Conservation (phyloP, 2,888 invertebrate genomes). For the Neoascia interrupta region DNA sequence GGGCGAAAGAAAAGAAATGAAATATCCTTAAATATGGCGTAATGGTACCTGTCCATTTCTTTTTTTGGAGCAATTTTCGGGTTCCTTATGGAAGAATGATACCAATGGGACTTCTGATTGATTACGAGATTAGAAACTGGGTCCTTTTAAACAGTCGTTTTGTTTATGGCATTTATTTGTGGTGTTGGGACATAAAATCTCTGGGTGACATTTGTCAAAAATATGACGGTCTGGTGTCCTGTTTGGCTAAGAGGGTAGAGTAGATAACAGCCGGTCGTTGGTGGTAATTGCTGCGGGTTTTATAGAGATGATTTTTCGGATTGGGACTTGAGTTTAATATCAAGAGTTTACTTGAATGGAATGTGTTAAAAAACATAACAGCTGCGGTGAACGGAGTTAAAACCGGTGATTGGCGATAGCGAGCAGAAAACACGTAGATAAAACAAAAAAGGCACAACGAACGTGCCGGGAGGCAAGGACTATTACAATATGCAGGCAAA, state of each 20-base stretch:
- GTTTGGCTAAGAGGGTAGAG: not conserved
- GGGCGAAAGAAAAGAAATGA: not conserved
- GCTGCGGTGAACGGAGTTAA: too few species aligned
- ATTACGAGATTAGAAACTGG: conserved; percentile 40
- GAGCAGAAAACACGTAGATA: too few species aligned
- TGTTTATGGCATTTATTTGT: conserved; percentile 29
- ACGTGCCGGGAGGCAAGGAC: too few species aligned
- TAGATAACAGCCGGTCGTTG: conserved; percentile 1
- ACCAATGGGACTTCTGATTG: conserved; percentile 56
- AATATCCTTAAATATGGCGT: conserved; percentile 26
- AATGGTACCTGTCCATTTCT: conserved; percentile 21
- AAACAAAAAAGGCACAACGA: too few species aligned
- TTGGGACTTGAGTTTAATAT: too few species aligned
- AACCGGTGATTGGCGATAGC: too few species aligned
- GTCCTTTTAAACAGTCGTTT: not conserved
- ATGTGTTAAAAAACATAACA: too few species aligned
- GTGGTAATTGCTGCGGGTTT: conserved; percentile 17
- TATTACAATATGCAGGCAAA: too few species aligned
- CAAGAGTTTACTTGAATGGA: too few species aligned
- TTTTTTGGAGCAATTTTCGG: not conserved
- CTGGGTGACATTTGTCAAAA: conserved; percentile 22
- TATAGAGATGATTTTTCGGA: too few species aligned
- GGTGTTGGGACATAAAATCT: conserved; percentile 27
- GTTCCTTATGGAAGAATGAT: conserved; percentile 1
- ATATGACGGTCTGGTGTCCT: not conserved